phyloP scores from a whole-genome alignment of 2,797 vertebrate species.

The Valencia hispanica region DNA sequence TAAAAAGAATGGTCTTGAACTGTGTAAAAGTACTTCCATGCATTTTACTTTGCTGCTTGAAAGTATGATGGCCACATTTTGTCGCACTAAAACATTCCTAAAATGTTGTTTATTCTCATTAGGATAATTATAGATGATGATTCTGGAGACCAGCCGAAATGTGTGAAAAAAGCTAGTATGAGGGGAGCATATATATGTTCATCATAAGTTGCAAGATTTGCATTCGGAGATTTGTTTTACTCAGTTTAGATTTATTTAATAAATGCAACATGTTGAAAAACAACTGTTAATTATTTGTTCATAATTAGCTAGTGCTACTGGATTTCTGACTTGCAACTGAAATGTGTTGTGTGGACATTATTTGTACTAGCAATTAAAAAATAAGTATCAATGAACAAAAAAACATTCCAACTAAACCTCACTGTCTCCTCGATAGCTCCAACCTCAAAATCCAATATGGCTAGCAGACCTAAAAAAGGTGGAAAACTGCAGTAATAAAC shows the following conservation, averaged over 20 bases:
- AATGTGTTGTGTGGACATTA: background rate
- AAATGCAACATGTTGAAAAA: background rate
- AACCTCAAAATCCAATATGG: background rate
- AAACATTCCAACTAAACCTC: background rate
- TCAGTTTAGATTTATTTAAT: constrained; percentile 23
- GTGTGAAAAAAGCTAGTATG: constrained; percentile 28
- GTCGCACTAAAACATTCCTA: constrained; percentile 43
- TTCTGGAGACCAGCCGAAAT: constrained; percentile 13
- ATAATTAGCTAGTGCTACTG: background rate
- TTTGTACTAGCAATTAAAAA: background rate
- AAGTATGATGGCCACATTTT: constrained; percentile 19
- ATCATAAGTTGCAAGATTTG: constrained; percentile 2
- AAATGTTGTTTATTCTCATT: constrained; percentile 24
- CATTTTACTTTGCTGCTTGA: constrained; percentile 26
- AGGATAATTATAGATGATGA: constrained; percentile 16
- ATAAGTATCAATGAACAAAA: background rate
- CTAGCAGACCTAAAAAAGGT: background rate
- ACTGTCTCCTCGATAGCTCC: background rate
- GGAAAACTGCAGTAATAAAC: background rate
- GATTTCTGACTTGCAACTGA: background rate
- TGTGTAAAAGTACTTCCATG: constrained; percentile 4
- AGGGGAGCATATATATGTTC: constrained; percentile 14
- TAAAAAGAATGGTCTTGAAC: constrained; percentile 15
- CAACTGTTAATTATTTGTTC: constrained; percentile 1
- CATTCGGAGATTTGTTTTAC: constrained; percentile 11